phyloP scores from a whole-genome alignment of 2,113 vertebrate species.

The Antigone vipio region DNA sequence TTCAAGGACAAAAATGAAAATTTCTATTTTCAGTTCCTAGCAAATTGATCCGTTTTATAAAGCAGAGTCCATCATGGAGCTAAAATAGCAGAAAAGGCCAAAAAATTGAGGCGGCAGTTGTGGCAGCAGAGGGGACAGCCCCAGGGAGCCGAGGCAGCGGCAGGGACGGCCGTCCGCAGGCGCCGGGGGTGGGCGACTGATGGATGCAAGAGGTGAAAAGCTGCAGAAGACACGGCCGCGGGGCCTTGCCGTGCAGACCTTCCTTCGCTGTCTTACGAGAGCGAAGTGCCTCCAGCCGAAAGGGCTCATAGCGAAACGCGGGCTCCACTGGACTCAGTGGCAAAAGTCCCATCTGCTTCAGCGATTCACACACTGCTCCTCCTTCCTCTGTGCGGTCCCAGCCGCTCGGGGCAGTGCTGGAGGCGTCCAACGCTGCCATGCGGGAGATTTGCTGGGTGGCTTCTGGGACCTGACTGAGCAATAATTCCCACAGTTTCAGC shows the following conservation, averaged over 20 bases:
- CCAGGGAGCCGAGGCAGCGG: fast-evolving
- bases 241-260: neutral
- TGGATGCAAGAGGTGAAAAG: neutral
- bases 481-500: neutral
- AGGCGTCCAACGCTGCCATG: neutral
- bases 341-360: neutral
- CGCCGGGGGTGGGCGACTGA: neutral
- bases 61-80: neutral
- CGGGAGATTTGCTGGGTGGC: neutral
- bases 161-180: fast-evolving
- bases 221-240: neutral
- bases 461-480: neutral
- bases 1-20: neutral
- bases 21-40: neutral
- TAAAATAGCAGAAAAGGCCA: neutral
- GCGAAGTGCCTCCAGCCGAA: neutral
- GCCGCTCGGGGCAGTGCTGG: neutral
- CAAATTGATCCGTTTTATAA: neutral
- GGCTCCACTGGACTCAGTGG: neutral
- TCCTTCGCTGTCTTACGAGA: neutral
- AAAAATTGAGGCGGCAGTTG: neutral
- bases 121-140: neutral
- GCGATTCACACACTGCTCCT: neutral
- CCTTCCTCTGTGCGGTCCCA: neutral
- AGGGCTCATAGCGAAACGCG: fast-evolving